A percentile compares a stretch with the other conserved stretches of the same genome.
phyloP scores from a whole-genome alignment of 2,888 invertebrate genomes.

The Lamellibrachia columna region DNA sequence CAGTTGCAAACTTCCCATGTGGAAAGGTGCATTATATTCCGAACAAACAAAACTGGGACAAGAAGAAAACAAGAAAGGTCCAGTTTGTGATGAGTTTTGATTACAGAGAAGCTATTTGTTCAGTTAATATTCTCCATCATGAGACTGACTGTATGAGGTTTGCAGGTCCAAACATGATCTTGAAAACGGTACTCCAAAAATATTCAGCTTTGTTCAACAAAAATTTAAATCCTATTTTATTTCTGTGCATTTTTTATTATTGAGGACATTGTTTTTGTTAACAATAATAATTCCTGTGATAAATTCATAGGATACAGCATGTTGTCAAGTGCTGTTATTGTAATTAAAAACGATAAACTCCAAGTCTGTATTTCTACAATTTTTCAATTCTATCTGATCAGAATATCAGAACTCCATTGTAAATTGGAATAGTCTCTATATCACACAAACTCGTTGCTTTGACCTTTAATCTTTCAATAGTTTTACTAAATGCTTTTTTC shows the following conservation, averaged over 20 bases:
- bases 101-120: neutral
- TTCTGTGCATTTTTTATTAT: too few relatives aligned
- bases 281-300: too few relatives aligned
- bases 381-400: neutral
- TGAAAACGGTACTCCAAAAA: too few relatives aligned
- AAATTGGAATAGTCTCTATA: neutral
- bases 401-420: neutral
- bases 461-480: neutral
- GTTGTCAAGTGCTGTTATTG: too few relatives aligned
- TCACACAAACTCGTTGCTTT: neutral
- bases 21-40: neutral
- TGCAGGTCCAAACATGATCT: neutral
- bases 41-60: neutral
- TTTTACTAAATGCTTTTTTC: neutral
- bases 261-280: too few relatives aligned
- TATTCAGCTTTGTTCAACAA: too few relatives aligned
- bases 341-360: neutral
- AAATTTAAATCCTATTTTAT: too few relatives aligned
- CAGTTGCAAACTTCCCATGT: neutral
- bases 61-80: neutral
- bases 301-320: too few relatives aligned
- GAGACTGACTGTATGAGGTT: neutral
- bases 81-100: neutral
- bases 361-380: neutral
- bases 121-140: neutral